Conservation (phyloP, 2,888 invertebrate species). For the Melinopterus prodromus region DNA sequence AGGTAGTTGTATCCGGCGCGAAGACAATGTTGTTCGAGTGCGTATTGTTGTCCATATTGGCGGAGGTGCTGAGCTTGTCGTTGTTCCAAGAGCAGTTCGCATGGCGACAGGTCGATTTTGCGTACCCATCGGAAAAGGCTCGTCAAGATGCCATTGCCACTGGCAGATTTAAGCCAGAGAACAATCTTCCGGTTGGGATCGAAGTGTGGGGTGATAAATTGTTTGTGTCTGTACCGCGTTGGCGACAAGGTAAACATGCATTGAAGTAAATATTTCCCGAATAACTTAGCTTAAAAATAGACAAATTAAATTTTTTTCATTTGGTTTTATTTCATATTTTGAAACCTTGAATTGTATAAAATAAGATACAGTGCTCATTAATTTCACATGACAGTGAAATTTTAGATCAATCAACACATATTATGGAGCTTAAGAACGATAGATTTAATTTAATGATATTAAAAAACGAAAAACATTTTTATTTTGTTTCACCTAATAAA, state of each 20-base stretch:
- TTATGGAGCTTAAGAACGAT: too few relatives aligned
- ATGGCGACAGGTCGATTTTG: constrained; percentile 81
- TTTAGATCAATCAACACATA: too few relatives aligned
- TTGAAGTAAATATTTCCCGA: not conserved
- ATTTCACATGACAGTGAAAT: too few relatives aligned
- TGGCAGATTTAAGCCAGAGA: constrained; percentile 77
- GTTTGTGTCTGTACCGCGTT: constrained; percentile 84
- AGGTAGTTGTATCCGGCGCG: not conserved
- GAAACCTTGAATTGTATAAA: too few relatives aligned
- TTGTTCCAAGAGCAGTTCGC: constrained; percentile 67
- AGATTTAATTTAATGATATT: too few relatives aligned
- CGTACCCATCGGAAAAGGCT: constrained; percentile 70
- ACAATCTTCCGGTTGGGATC: constrained; percentile 83
- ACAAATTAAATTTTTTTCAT: too few relatives aligned
- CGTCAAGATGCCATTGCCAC: constrained; percentile 71
- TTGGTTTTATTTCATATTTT: too few relatives aligned
- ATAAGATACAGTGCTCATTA: too few relatives aligned
- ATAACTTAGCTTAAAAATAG: not conserved
- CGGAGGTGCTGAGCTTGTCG: not conserved
- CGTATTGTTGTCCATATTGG: not conserved
- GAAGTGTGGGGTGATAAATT: constrained; percentile 83
- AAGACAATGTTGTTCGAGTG: not conserved
- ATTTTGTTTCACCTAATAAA: too few relatives aligned
- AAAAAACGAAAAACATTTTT: too few relatives aligned
- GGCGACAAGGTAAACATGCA: constrained; percentile 71